Percentiles rank a stretch among this genome's conserved stretches.
Conservation (phyloP, 30 jellyfish, hydroid and myxozoan genomes). For the Phacellophora camtschatica region DNA sequence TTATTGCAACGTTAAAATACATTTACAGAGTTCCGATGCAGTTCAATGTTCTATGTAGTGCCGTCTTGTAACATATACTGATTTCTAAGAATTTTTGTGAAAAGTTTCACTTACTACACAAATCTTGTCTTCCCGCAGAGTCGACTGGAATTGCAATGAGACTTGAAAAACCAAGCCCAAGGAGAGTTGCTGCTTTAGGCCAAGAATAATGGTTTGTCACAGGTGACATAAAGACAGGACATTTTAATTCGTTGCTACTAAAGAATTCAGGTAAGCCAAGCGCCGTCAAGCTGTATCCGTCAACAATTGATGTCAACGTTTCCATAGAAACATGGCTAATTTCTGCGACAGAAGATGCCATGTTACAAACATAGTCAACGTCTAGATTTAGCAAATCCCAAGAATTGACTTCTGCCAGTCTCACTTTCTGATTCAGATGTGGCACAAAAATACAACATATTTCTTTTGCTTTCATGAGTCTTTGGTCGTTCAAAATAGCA, state of each 20-base stretch:
- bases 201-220: constrained; percentile 69
- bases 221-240: constrained; percentile 54
- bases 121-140: constrained; percentile 31
- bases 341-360: constrained; percentile 13
- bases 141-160: constrained; percentile 54
- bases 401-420: constrained; percentile 1
- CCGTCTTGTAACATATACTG: not conserved
- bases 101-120: not conserved
- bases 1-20: too few relatives aligned
- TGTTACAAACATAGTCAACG: constrained; percentile 41
- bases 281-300: not conserved
- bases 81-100: not conserved
- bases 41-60: too few relatives aligned
- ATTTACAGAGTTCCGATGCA: too few relatives aligned
- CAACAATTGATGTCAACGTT: not conserved
- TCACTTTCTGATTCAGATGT: not conserved
- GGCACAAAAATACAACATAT: constrained; percentile 25
- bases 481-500: not conserved
- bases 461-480: constrained; percentile 14
- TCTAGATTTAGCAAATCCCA: constrained; percentile 62
- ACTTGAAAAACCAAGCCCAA: constrained; percentile 42
- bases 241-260: not conserved
- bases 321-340: not conserved
- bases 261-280: constrained; percentile 39
- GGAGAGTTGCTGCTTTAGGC: constrained; percentile 68